Conservation (phyloP, 2,113 vertebrate species). For the Actinemys pallida region DNA sequence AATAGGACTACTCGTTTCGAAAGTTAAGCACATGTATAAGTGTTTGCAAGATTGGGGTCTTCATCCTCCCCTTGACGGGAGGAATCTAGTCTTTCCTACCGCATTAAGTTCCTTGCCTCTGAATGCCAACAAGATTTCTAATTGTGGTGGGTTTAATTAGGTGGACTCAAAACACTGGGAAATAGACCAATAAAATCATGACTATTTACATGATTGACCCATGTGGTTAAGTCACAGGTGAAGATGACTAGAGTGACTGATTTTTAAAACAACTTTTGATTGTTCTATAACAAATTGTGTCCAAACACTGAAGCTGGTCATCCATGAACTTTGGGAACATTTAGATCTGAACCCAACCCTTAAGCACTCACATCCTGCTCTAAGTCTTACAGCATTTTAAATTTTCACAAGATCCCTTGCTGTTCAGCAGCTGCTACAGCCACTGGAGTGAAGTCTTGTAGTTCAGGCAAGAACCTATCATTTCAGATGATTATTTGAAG, state of each 20-base stretch:
- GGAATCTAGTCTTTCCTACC: background rate
- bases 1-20: accelerated
- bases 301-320: background rate
- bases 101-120: background rate
- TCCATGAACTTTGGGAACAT: background rate
- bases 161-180: background rate
- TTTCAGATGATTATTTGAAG: background rate
- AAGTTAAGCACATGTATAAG: background rate
- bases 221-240: background rate
- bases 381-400: background rate
- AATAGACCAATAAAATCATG: background rate
- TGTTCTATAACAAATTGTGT: background rate
- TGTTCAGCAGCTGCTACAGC: background rate
- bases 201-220: background rate
- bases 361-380: background rate
- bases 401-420: background rate
- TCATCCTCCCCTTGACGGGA: background rate
- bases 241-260: background rate
- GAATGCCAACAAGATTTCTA: background rate
- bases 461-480: background rate
- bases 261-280: background rate
- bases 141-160: background rate
- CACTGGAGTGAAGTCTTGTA: accelerated
- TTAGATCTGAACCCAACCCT: background rate
- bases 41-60: background rate